A percentile compares a stretch with the other conserved stretches of the same genome.
Evolutionary conservation across 2,888 invertebrate genomes (phyloP).

Genomic region (Drosophila melanosoma): DNA sequence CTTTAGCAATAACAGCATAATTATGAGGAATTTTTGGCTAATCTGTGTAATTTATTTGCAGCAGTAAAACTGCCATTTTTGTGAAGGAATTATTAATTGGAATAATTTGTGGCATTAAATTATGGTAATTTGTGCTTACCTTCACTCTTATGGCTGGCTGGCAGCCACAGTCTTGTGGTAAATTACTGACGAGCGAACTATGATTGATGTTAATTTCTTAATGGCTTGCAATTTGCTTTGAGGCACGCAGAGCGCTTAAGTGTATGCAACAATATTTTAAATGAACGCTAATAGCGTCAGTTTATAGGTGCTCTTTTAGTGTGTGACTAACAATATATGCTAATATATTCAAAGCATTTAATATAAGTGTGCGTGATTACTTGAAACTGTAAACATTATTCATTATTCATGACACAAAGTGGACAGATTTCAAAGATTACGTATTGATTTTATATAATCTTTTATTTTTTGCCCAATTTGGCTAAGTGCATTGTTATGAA

Average conservation of each 20-base stretch:
- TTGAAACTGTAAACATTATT: not conserved
- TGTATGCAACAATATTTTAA: conserved; percentile 38
- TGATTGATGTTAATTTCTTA: conserved; percentile 44
- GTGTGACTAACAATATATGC: not conserved
- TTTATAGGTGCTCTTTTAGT: not conserved
- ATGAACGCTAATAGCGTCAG: not conserved
- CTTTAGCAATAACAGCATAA: not conserved
- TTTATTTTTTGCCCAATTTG: not conserved
- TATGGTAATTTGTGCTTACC: conserved; percentile 37
- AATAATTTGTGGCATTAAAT: conserved; percentile 37
- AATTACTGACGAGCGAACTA: conserved; percentile 32
- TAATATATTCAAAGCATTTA: not conserved
- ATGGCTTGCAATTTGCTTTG: conserved; percentile 28
- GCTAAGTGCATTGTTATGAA: not conserved
- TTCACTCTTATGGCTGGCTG: not conserved
- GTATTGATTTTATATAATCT: too few relatives aligned
- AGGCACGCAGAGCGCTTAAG: conserved; percentile 10
- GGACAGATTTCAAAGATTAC: not conserved
- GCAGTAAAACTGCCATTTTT: not conserved
- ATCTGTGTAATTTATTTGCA: not conserved
- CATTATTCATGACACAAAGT: not conserved
- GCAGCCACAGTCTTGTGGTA: conserved; percentile 10
- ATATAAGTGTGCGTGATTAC: not conserved
- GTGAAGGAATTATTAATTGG: conserved; percentile 25
- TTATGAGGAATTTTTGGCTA: not conserved